Evolutionary conservation across 1,140 invertebrate species (phyloP).

Genomic region (Drosophila sulfurigaster): DNA sequence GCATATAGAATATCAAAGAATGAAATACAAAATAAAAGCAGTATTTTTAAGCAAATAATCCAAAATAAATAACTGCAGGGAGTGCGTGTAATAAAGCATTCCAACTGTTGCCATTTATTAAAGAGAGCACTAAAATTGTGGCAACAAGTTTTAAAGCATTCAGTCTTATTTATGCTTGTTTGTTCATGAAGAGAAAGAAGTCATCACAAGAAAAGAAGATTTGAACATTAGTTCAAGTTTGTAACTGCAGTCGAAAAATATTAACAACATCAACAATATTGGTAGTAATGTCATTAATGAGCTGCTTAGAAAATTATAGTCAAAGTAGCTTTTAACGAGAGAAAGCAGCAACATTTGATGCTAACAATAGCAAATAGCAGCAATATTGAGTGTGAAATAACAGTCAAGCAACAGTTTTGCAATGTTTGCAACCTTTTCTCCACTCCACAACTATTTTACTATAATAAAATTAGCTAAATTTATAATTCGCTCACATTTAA

Average conservation of each 20-base stretch:
- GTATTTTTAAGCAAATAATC: not conserved
- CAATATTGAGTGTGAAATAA: too few species aligned
- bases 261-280: not conserved
- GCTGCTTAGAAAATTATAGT: not conserved
- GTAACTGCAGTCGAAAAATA: not conserved
- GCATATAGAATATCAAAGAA: not conserved
- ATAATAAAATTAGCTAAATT: not conserved
- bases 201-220: too few species aligned
- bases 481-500: not conserved
- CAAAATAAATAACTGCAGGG: not conserved
- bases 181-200: too few species aligned
- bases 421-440: too few species aligned
- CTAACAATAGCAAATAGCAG: too few species aligned
- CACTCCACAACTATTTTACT: not conserved
- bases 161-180: too few species aligned
- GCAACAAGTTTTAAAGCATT: too few species aligned
- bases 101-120: not conserved
- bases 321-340: not conserved
- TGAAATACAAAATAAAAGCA: not conserved
- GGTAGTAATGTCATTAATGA: not conserved
- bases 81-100: not conserved
- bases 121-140: too few species aligned
- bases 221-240: too few species aligned
- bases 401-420: too few species aligned
- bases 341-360: not conserved